Evolutionary conservation across 2,888 invertebrate species (phyloP), one percentile per base, ranked within the genome.

Genomic region (Phortica okadai): DNA sequence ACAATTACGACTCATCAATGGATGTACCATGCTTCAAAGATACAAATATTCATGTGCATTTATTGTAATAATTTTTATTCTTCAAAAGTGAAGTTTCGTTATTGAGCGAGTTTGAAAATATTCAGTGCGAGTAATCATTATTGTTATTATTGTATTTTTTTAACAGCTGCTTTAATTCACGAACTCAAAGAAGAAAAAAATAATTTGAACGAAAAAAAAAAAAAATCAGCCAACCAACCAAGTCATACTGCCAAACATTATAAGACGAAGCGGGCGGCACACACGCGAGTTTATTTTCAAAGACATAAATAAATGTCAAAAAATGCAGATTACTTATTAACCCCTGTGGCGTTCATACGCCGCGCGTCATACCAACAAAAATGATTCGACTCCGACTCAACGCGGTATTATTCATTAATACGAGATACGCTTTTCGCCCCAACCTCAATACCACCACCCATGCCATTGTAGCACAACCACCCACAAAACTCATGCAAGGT

Each of bases 311-410:
- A 90, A 89, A 89, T 90, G 90, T 89, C 89, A 90, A 89, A 89
- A 86, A 90, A 90, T 89, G 89, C 89, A 90, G 90, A 90, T 89
- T 89, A 90, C 89, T 89, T 89, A 89, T 89, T 89, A 90, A 89
- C 89, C 89, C 89, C 89, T 86, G 88, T 88, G 86, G 90, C 89
- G 90, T 82, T 79, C 87, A 50, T 25, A 21, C 25, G 45, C 50
- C 8, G 50, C 50, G 33, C 33, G 33, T 33, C 41, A 41, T 42
- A 11, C 10, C 33, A 66, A 64, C 78, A 74, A 73, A 54, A 42
- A 62, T 72, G 75, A 44, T 14, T 25, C 66, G 11, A 25, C 25
- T 2, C 58, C 7, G n/a, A 16, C 21, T 82, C 83, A 84, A 87
- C 82, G 87, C 85, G 84, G 84, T 90, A 88, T 90, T 89, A 89